These are phyloP conservation scores for Drosophila nigrodunni DNA, from an alignment of 1,140 invertebrate species.

Conservation along the genomic window DNA sequence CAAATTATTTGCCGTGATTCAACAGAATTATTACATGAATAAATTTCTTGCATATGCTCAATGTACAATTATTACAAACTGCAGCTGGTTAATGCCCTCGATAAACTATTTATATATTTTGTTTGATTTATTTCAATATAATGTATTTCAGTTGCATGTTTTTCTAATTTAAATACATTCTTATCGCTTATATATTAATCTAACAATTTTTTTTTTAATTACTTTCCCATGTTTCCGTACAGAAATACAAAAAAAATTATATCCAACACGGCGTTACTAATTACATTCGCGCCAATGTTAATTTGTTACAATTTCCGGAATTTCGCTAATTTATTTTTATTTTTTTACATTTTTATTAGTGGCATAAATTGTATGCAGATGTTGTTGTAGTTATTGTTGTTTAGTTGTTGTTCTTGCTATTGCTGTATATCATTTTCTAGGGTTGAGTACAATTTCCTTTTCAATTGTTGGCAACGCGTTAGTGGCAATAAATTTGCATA, in stretches of 20 bases:
- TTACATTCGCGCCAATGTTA: slow-evolving; percentile 79
- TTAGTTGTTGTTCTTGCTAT: slow-evolving; percentile 17
- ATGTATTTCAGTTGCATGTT: slow-evolving; percentile 26
- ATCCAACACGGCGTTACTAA: slow-evolving; percentile 71
- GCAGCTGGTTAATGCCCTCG: slow-evolving; percentile 18
- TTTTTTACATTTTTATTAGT: slow-evolving; percentile 75
- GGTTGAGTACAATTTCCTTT: slow-evolving; percentile 58
- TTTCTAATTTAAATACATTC: slow-evolving; percentile 26
- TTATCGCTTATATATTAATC: slow-evolving; percentile 1
- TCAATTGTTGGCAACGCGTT: slow-evolving; percentile 50
- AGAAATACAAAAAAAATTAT: slow-evolving; percentile 15
- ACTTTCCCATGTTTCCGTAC: slow-evolving; percentile 30
- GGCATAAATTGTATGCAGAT: slow-evolving; percentile 64
- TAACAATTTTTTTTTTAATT: slow-evolving; percentile 30
- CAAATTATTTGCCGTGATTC: slow-evolving; percentile 35
- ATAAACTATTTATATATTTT: slow-evolving; percentile 13
- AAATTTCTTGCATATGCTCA: not conserved
- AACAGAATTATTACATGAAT: slow-evolving; percentile 16
- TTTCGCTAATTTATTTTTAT: slow-evolving; percentile 79
- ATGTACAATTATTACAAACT: not conserved
- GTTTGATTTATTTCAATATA: not conserved
- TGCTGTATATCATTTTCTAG: slow-evolving; percentile 32
- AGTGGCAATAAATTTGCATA: slow-evolving; percentile 57
- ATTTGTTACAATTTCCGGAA: slow-evolving; percentile 83
- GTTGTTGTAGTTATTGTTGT: slow-evolving; percentile 17